Evolutionary conservation across 2,797 vertebrate species (phyloP).

Genomic region (Poeciliopsis gracilis): DNA sequence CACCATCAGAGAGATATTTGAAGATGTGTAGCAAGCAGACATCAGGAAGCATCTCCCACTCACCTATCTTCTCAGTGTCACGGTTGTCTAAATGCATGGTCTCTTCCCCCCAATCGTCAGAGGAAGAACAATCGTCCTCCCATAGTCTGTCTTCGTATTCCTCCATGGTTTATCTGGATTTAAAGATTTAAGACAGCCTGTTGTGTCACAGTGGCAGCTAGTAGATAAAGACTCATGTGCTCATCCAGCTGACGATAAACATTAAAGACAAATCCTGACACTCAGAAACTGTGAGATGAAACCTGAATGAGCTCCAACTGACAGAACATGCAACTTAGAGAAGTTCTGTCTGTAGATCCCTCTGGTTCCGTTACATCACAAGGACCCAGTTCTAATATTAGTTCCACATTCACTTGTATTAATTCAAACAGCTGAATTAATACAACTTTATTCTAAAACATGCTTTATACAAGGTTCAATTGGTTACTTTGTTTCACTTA

Average conservation of each 20-base stretch:
- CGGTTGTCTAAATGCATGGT: neutral
- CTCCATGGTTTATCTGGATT: constrained; percentile 5
- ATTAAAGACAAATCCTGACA: constrained; percentile 3
- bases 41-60: constrained; percentile 73
- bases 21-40: constrained; percentile 77
- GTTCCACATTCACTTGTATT: neutral
- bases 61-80: neutral
- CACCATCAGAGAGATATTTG: constrained; percentile 70
- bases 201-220: neutral
- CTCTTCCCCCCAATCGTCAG: neutral
- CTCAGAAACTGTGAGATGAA: neutral
- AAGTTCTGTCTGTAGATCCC: neutral
- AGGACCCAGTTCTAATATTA: neutral
- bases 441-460: neutral
- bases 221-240: neutral
- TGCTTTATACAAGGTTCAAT: neutral
- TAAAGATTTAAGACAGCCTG: constrained; percentile 1
- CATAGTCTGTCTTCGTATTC: neutral
- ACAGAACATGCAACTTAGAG: neutral
- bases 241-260: neutral
- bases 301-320: neutral
- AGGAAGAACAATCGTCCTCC: neutral
- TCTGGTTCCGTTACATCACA: neutral
- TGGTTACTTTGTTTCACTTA: neutral
- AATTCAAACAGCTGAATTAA: neutral